A percentile compares a stretch with the other conserved stretches of the same genome.
Conservation (phyloP, 2,888 invertebrate species). For the Lasius platythorax region DNA sequence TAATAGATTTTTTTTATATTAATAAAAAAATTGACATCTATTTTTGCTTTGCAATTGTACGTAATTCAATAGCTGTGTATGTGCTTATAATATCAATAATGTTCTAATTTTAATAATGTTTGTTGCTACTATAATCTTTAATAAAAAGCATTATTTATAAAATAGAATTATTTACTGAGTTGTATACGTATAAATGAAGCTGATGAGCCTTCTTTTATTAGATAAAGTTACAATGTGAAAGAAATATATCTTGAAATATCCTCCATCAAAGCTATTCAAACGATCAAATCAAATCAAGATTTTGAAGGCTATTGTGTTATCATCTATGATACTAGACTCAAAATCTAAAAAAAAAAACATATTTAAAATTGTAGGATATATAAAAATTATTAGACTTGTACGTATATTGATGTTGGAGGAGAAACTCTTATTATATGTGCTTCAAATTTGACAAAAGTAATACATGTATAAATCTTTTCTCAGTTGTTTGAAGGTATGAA, state of each 20-base stretch:
- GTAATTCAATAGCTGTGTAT: neutral
- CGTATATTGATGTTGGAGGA: conserved; percentile 9
- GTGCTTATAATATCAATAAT: neutral
- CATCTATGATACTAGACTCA: neutral
- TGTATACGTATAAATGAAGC: neutral
- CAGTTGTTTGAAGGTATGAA: conserved; percentile 99
- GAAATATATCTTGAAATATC: conserved; percentile 16
- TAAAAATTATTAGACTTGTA: conserved; percentile 29
- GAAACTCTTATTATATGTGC: neutral
- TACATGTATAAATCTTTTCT: conserved; percentile 56
- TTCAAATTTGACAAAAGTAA: conserved; percentile 18
- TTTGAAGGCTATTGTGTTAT: neutral
- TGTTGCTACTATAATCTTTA: neutral
- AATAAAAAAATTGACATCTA: neutral
- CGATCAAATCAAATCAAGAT: neutral
- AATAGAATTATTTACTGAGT: neutral
- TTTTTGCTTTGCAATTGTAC: neutral
- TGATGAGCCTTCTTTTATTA: conserved; percentile 23
- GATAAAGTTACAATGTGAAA: conserved; percentile 33
- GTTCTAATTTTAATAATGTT: neutral
- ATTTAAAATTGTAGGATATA: conserved; percentile 16
- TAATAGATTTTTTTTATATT: neutral
- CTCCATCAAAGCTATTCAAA: conserved; percentile 6
- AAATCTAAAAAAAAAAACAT: conserved; percentile 2
- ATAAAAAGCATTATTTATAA: neutral